Evolutionary conservation across 2,888 invertebrate species (phyloP).

Genomic region (Spatulosminthurus flaviceps): DNA sequence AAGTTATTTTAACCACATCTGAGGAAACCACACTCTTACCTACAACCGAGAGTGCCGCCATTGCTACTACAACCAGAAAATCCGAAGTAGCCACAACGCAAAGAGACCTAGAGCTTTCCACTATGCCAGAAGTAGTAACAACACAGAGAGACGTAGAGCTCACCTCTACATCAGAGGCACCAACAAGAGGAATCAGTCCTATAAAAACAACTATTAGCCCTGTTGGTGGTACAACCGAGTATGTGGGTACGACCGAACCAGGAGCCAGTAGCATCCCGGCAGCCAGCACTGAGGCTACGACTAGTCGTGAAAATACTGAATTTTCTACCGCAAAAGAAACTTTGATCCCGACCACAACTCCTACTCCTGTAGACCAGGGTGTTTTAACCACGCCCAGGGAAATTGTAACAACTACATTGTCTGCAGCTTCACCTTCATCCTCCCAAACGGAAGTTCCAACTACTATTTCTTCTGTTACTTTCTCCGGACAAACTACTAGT

Average conservation of each 20-base stretch:
- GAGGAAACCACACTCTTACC: neutral
- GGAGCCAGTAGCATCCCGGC: no score
- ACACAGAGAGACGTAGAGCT: neutral
- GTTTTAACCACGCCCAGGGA: conserved; percentile 35
- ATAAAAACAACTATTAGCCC: conserved; percentile 64
- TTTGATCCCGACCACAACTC: no score
- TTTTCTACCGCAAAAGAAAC: no score
- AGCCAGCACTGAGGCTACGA: no score
- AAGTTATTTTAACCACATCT: neutral
- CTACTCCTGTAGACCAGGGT: neutral
- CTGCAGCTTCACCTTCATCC: neutral
- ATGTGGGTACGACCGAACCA: no score
- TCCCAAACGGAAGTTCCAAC: neutral
- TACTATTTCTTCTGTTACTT: neutral
- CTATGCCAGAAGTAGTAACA: neutral
- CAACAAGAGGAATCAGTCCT: neutral
- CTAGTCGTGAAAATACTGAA: no score
- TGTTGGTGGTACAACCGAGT: neutral
- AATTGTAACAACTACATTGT: conserved; percentile 32
- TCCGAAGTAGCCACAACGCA: neutral
- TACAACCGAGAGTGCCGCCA: neutral
- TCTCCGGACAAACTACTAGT: neutral
- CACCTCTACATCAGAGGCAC: neutral
- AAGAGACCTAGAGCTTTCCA: neutral
- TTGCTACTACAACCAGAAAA: neutral